These are phyloP conservation scores for Leucozona laternaria DNA, from an alignment of 2,888 invertebrate genomes.

Conservation along the genomic window DNA sequence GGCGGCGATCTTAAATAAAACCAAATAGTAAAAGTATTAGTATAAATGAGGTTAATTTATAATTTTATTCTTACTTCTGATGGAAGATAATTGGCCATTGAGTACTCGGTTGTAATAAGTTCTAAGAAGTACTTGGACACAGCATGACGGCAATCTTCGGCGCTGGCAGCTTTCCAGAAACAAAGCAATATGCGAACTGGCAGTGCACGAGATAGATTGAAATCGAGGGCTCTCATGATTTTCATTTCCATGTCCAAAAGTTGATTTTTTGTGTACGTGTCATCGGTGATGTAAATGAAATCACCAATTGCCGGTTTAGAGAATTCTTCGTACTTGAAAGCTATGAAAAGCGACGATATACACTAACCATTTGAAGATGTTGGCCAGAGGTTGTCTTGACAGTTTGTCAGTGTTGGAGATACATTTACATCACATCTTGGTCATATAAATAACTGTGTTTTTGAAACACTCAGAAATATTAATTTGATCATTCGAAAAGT, in stretches of 20 bases:
- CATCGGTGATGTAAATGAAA: slow-evolving; percentile 96
- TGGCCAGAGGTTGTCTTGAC: slow-evolving; percentile 87
- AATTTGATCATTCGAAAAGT: no score
- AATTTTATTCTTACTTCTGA: slow-evolving; percentile 91
- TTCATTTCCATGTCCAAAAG: slow-evolving; percentile 92
- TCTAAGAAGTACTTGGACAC: slow-evolving; percentile 97
- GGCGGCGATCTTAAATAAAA: slow-evolving; percentile 80
- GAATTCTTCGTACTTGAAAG: slow-evolving; percentile 98
- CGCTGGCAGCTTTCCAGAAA: slow-evolving; percentile 87
- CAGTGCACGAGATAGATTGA: slow-evolving; percentile 92
- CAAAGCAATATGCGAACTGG: slow-evolving; percentile 95
- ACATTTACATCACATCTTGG: no score
- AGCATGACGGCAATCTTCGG: slow-evolving; percentile 88
- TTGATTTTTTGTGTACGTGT: slow-evolving; percentile 91
- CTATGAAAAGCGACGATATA: slow-evolving; percentile 94
- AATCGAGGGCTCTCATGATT: slow-evolving; percentile 90
- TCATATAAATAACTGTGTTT: no score
- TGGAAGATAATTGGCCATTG: slow-evolving; percentile 90
- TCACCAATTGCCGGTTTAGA: slow-evolving; percentile 94
- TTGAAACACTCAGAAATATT: no score
- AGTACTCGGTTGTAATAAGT: slow-evolving; percentile 91
- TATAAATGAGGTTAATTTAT: neutral
- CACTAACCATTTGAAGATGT: slow-evolving; percentile 94
- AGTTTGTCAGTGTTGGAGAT: no score
- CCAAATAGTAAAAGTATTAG: neutral